Evolutionary conservation across 2,113 vertebrate genomes (phyloP), one percentile per base, ranked within the genome.

Genomic region (Suncus etruscus): DNA sequence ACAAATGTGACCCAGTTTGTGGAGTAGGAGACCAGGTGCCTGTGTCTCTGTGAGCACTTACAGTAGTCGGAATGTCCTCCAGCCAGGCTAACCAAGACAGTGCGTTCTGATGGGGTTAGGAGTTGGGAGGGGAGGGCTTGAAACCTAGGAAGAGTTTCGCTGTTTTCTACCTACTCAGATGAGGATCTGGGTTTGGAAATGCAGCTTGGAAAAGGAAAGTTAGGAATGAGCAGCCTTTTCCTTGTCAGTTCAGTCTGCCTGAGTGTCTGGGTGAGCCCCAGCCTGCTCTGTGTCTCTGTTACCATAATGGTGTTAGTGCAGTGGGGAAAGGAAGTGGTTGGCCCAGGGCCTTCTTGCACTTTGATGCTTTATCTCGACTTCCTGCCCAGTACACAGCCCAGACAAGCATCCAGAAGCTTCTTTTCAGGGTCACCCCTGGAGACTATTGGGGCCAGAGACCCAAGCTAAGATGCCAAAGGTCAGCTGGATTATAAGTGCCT

Each of bases 141-240:
- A 58, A 63, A 45, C 12, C 81, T 2, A 2, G 66, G 81, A 50
- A 73, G 15, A 25, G 58, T 7, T 66, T 48, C 74, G 39, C 69
- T 89, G 15, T 66, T 82, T 48, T 83, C 76, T 86, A 8, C 69
- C 58, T 15, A 48, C 82, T 87, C 39, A 10, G 48, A 80, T 58
- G 47, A 91, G 58, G 66, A 87, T 12, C 79, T 75, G 8, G 90
- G 25, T 78, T 90, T 88, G 74, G 69, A 92, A 70, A 89, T 91
- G 77, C 87, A 77, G 10, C 69, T 74, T 89, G 74, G 91, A 82
- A 75, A 89, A 75, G 91, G 66, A 77, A 93, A 86, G 89, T 27
- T 6, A 32, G 48, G 70, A 84, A n/a, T 0, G 29, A 81, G 66
- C 45, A 31, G 48, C 16, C 25, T 92, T 81, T 61, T 87, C 94